Evolutionary conservation across 2,797 vertebrate species (phyloP), one percentile per base, ranked within the genome.

Genomic region (Coregonus sp.): DNA sequence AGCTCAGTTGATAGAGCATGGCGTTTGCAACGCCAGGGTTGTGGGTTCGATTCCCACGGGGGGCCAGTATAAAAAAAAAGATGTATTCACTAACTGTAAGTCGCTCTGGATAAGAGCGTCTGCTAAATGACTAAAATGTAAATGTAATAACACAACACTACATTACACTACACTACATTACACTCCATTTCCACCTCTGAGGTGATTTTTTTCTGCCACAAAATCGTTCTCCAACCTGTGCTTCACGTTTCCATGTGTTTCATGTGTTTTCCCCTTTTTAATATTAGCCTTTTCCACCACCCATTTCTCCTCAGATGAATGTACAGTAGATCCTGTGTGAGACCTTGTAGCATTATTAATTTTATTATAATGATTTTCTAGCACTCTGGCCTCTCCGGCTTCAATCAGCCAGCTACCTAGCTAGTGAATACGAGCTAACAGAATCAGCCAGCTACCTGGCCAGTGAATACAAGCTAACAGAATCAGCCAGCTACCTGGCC

Each of bases 361-460:
- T n/a, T 20, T n/a, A 61, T 61, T 61, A n/a, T 3, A 61, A 61
- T 61, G 3, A 5, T 20, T 61, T 20, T 61, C 59, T 61, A n/a
- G n/a, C 20, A 61, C n/a, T 61, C n/a, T 61, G 59, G 59, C 20
- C 59, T 61, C 69, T 70, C 40, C 9, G 69, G 73, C 18, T 54
- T 83, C 78, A 82, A 78, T 84, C 79, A 78, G 80, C 78, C 59
- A 61, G 56, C 5, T 80, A 81, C 86, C 83, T 85, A 80, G 73
- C 80, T 74, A 74, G 66, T 75, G 72, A 78, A 78, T 35, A 35
- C 33, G 4, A 35, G 33, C 33, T 35, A 35, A 35, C 4, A 35
- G 33, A 35, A 4, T 35, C 33, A 35, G 33, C 33, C 33, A 35
- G 33, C 33, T 35, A 35, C 33, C 33, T 35, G 33, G 33, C 33